Conservation (phyloP, 2,888 invertebrate species). For the Drosophila sordidapex region DNA sequence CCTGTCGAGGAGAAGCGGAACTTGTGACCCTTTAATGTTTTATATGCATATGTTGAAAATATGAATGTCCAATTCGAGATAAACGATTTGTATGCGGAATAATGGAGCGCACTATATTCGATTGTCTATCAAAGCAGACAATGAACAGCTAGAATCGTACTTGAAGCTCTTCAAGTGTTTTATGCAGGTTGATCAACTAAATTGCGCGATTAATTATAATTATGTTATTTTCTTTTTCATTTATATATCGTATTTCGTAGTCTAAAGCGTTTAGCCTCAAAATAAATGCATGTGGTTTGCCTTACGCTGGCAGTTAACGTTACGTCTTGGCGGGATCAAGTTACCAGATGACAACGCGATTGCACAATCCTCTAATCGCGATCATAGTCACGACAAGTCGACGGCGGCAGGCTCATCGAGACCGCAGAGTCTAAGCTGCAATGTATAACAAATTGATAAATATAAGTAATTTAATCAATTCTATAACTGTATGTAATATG, state of each 20-base stretch:
- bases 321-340: conserved; percentile 74
- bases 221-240: background rate
- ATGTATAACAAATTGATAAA: background rate
- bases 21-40: conserved; percentile 75
- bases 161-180: conserved; percentile 36
- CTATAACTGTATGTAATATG: background rate
- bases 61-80: conserved; percentile 34
- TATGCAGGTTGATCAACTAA: conserved; percentile 43
- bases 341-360: conserved; percentile 51
- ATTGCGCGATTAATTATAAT: conserved; percentile 8
- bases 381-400: conserved; percentile 84
- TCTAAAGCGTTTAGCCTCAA: conserved; percentile 41
- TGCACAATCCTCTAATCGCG: conserved; percentile 68
- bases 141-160: conserved; percentile 80
- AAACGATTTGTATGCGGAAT: conserved; percentile 53
- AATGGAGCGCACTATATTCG: conserved; percentile 82
- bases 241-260: conserved; percentile 1
- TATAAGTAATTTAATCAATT: background rate
- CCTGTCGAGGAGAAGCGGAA: conserved; percentile 78
- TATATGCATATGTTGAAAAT: conserved; percentile 20
- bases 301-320: conserved; percentile 68
- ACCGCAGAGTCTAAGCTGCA: conserved; percentile 84
- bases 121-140: conserved; percentile 84
- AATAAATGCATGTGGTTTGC: conserved; percentile 74
- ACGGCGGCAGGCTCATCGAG: conserved; percentile 85